Evolutionary conservation across 2,888 invertebrate genomes (phyloP).

Genomic region (Apodemia hepburni): DNA sequence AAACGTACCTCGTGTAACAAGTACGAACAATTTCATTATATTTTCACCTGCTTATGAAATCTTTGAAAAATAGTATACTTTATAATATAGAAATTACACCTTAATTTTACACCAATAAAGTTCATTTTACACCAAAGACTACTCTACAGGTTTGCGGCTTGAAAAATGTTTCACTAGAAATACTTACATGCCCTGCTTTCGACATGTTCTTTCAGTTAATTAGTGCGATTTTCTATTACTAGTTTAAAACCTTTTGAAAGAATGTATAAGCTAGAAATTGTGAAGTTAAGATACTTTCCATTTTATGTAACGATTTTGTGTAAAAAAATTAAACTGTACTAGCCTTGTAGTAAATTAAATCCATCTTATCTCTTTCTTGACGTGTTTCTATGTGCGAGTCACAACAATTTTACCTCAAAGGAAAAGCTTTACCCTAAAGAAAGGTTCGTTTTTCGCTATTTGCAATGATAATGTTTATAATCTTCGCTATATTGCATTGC

Average conservation of each 20-base stretch:
- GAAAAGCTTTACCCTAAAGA: too few relatives aligned
- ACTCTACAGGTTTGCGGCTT: background rate
- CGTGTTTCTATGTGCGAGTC: too few relatives aligned
- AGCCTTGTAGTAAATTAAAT: too few relatives aligned
- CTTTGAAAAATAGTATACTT: background rate
- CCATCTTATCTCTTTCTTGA: too few relatives aligned
- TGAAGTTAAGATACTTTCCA: too few relatives aligned
- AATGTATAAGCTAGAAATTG: too few relatives aligned
- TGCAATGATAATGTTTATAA: too few relatives aligned
- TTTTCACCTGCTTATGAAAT: slow-evolving; percentile 11
- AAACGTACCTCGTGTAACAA: background rate
- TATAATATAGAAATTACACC: background rate
- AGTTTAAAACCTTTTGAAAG: background rate
- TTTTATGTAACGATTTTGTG: too few relatives aligned
- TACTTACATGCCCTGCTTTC: slow-evolving; percentile 35
- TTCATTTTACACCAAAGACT: background rate
- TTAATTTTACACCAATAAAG: background rate
- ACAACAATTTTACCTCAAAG: too few relatives aligned
- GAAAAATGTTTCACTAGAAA: slow-evolving; percentile 2
- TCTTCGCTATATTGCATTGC: too few relatives aligned
- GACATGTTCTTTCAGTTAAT: slow-evolving; percentile 57
- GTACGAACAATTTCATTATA: slow-evolving; percentile 8
- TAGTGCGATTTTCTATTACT: slow-evolving; percentile 37
- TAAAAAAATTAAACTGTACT: too few relatives aligned
- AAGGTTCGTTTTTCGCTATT: too few relatives aligned